Conservation (phyloP, 2,888 invertebrate genomes). For the Tridacna crocea region DNA sequence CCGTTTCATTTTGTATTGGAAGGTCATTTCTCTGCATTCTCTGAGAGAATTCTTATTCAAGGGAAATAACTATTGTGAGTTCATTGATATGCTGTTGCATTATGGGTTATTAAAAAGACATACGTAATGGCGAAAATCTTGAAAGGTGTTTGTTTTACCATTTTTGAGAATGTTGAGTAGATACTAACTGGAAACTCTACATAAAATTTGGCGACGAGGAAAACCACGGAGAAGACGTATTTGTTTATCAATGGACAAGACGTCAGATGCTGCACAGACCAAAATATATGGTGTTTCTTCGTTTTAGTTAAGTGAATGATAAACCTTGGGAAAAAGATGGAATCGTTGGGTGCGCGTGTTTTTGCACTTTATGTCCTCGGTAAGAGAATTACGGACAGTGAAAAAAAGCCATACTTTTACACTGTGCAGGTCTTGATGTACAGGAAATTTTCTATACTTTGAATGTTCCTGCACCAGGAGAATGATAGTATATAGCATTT, state of each 20-base stretch:
- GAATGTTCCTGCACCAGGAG: conserved; percentile 34
- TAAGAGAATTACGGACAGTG: conserved; percentile 25
- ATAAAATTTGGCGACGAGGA: conserved; percentile 28
- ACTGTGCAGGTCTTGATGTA: conserved; percentile 32
- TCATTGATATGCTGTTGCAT: too few species aligned
- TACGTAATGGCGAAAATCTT: too few species aligned
- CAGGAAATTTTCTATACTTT: conserved; percentile 40
- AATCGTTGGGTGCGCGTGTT: conserved; percentile 24
- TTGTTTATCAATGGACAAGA: background rate
- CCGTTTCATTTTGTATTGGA: too few species aligned
- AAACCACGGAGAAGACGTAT: background rate
- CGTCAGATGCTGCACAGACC: background rate
- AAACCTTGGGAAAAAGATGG: conserved; percentile 23
- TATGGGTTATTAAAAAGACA: conserved; percentile 5
- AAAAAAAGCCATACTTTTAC: too few species aligned
- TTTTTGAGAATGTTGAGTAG: background rate
- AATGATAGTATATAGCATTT: conserved; percentile 32
- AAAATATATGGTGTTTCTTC: background rate
- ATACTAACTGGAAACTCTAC: conserved; percentile 10
- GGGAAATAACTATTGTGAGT: too few species aligned
- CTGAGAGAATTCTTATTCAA: too few species aligned
- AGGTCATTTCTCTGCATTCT: too few species aligned
- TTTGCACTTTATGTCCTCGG: conserved; percentile 26
- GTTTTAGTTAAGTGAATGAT: background rate
- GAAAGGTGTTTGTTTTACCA: too few species aligned